These are phyloP conservation scores for Heterodera carotae DNA, from an alignment of 1,140 invertebrate genomes.

Conservation along the genomic window DNA sequence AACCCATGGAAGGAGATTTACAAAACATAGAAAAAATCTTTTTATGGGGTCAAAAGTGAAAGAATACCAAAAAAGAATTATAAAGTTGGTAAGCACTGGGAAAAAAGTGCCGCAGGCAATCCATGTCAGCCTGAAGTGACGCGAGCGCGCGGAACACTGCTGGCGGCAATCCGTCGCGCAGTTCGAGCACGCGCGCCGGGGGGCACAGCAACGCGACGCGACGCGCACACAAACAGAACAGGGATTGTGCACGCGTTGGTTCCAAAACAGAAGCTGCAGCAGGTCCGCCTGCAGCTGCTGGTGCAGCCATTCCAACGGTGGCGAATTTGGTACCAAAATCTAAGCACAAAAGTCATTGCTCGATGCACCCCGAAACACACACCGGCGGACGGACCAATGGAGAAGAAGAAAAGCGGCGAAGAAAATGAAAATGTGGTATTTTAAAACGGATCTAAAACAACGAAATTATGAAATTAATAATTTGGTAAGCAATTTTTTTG, in stretches of 20 bases:
- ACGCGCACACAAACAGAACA: constrained; percentile 5
- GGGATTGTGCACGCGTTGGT: neutral
- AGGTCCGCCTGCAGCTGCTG: neutral
- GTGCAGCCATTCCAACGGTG: neutral
- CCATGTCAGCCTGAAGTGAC: neutral
- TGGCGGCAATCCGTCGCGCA: neutral
- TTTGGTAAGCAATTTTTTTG: too few species aligned
- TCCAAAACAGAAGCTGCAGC: neutral
- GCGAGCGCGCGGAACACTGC: neutral
- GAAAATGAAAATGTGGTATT: neutral
- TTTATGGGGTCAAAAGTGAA: too few species aligned
- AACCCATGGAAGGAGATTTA: too few species aligned
- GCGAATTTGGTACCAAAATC: neutral
- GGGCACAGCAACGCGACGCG: neutral
- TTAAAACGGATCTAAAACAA: too few species aligned
- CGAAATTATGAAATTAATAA: too few species aligned
- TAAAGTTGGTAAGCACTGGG: neutral
- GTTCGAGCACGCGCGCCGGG: neutral
- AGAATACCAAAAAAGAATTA: neutral
- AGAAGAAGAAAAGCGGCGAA: neutral
- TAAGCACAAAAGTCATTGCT: neutral
- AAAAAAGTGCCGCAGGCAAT: neutral
- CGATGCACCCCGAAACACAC: neutral
- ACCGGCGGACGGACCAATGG: neutral
- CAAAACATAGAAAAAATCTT: too few species aligned